These are phyloP conservation scores for Theristicus caerulescens DNA, from an alignment of 2,113 vertebrate genomes.

Conservation along the genomic window DNA sequence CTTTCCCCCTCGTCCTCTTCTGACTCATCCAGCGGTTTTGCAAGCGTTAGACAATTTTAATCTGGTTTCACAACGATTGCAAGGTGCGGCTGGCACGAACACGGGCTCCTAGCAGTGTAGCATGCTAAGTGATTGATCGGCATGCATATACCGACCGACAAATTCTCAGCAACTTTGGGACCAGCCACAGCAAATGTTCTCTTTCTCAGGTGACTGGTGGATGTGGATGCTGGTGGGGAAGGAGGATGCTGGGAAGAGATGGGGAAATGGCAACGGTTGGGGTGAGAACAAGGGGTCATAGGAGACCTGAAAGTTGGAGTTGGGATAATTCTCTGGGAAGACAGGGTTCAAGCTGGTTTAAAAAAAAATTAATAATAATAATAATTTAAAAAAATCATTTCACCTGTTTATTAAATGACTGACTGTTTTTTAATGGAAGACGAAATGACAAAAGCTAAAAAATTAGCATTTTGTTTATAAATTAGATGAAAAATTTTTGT, in stretches of 20 bases:
- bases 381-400: neutral
- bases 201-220: neutral
- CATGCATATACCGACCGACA: fast-evolving
- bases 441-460: neutral
- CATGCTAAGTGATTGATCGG: fast-evolving
- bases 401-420: neutral
- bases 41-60: neutral
- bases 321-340: neutral
- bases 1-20: neutral
- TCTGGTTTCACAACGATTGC: neutral
- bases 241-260: neutral
- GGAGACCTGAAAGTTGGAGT: fast-evolving
- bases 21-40: neutral
- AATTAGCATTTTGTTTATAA: neutral
- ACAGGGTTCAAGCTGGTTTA: neutral
- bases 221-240: neutral
- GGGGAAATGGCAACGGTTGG: fast-evolving
- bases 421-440: neutral
- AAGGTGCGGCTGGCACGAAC: neutral
- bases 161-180: no score
- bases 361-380: neutral
- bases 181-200: neutral
- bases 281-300: neutral
- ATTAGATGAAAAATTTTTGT: neutral
- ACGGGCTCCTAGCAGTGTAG: neutral